Evolutionary conservation across 1,140 invertebrate genomes (phyloP), one percentile per base, ranked within the genome.

Genomic region (Cyclina sinensis): DNA sequence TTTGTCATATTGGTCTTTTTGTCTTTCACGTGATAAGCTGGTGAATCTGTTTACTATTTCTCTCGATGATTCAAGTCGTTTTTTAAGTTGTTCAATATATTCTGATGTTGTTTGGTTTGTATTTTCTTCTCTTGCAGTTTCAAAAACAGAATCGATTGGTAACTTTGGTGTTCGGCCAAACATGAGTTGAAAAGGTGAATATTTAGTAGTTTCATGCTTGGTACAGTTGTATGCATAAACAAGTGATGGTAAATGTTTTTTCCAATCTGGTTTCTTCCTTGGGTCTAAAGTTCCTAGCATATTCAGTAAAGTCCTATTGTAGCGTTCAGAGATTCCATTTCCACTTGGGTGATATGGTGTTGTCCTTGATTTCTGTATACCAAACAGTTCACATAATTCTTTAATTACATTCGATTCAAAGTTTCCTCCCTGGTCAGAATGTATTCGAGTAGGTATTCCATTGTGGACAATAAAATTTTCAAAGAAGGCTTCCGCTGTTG

Each of bases 381-480:
- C 68, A 4, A 73, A 35, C 11, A 73, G 9, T 35, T 73, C 68
- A 73, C 27, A 73, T n/a, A n/a, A 27, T 46, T 89, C 80, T 48
- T 89, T 85, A 32, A 89, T 89, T 3, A 89, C 5, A 0, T 65
- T 18, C 30, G 24, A 35, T 54, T 90, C 84, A 43, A 90, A 90
- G 24, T 82, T 80, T 21, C 24, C 32, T 18, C 59, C 84, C 59
- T 59, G 57, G 57, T 59, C 57, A 12, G 57, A 59, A 59, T 59
- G 57, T n/a, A 59, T 16, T 12, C 57, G 57, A 12, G 57, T 59
- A 59, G 57, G 57, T 14, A 59, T 59, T 14, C 57, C 57, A n/a
- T n/a, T 14, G 5, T 81, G 85, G 7, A 86, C 11, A 27, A 86
- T 70, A 46, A 81, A 89, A 18, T 65, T 43, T 21, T 84, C 74